A percentile compares a stretch with the other conserved stretches of the same genome.
phyloP scores from a whole-genome alignment of 2,113 vertebrate species.

The Sapayoa aenigma region DNA sequence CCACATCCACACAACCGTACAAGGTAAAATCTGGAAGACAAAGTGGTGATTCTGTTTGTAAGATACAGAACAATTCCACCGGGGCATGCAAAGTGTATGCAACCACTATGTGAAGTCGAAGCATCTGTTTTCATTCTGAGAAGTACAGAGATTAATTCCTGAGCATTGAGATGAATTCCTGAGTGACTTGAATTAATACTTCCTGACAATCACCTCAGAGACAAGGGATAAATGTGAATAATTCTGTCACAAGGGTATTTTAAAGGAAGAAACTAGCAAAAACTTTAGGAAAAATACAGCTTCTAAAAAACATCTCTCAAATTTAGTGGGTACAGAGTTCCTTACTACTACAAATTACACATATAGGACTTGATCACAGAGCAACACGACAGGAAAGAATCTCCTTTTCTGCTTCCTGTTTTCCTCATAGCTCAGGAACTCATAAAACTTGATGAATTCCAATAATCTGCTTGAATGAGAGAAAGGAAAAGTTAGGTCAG shows the following conservation, averaged over 20 bases:
- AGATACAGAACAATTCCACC: not conserved
- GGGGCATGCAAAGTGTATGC: not conserved
- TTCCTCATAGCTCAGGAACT: not conserved
- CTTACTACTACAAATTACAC: not conserved
- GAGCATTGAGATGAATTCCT: not conserved
- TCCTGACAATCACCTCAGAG: not conserved
- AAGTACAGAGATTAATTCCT: not conserved
- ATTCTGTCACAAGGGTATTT: not conserved
- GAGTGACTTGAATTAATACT: not conserved
- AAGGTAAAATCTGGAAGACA: not conserved
- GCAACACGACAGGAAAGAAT: not conserved
- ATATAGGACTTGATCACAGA: not conserved
- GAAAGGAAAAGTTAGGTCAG: not conserved
- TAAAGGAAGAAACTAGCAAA: not conserved
- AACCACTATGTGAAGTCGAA: not conserved
- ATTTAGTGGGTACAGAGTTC: not conserved
- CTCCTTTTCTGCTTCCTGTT: not conserved
- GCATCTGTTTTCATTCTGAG: not conserved
- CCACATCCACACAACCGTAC: not conserved
- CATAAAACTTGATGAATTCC: not conserved
- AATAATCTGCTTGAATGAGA: not conserved
- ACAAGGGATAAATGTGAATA: not conserved
- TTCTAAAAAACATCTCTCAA: not conserved
- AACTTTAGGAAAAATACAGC: not conserved
- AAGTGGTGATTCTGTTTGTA: not conserved